Conservation (phyloP, 2,113 vertebrate genomes). For the Apodemus speciosus region DNA sequence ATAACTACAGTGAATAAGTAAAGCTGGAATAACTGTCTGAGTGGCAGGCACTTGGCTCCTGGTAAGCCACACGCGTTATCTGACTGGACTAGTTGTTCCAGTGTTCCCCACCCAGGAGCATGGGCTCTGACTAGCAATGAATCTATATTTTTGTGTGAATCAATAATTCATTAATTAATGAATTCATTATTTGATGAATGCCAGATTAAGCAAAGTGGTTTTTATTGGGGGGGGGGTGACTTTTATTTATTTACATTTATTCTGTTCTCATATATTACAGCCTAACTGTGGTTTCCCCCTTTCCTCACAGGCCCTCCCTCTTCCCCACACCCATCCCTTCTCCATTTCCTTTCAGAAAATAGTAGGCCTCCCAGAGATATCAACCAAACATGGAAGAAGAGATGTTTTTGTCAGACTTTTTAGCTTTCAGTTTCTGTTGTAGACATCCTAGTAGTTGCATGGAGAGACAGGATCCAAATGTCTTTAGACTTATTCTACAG, state of each 20-base stretch:
- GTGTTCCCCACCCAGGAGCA: background rate
- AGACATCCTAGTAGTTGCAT: background rate
- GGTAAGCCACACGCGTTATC: background rate
- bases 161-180: background rate
- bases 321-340: background rate
- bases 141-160: background rate
- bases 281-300: background rate
- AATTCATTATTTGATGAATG: background rate
- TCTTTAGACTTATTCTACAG: background rate
- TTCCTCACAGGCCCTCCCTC: background rate
- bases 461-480: background rate
- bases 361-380: background rate
- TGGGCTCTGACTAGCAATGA: background rate
- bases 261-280: background rate
- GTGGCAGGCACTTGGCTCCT: background rate
- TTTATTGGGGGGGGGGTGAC: background rate
- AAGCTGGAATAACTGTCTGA: too few relatives aligned
- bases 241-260: background rate
- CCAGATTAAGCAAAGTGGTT: background rate
- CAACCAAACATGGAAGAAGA: background rate
- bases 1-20: accelerated
- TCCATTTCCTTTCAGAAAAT: background rate
- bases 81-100: background rate
- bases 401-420: background rate
- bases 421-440: constrained; percentile 5